These are phyloP conservation scores for Maconellicoccus hirsutus DNA, from an alignment of 1,140 invertebrate species.

Conservation along the genomic window DNA sequence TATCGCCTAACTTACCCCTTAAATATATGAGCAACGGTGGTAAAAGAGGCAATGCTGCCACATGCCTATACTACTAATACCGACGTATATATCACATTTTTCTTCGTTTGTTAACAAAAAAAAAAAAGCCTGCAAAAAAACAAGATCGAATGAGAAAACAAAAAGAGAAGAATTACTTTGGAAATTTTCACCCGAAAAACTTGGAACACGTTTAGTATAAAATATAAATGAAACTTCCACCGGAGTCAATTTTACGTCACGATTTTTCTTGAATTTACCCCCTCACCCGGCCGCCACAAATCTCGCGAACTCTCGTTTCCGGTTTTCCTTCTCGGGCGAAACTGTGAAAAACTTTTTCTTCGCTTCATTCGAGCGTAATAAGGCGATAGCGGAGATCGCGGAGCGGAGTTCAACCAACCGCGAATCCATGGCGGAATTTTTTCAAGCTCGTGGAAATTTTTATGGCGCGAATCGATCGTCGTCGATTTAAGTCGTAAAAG, in stretches of 20 bases:
- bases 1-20: conserved; percentile 18
- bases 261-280: neutral
- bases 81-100: conserved; percentile 21
- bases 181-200: neutral
- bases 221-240: conserved; percentile 17
- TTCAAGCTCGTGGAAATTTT: too few species aligned
- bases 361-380: neutral
- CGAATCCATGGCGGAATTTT: neutral
- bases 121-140: neutral
- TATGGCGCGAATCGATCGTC: too few species aligned
- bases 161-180: conserved; percentile 15
- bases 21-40: conserved; percentile 16
- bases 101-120: conserved; percentile 17
- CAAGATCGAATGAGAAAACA: neutral
- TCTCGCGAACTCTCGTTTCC: neutral
- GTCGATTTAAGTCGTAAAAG: too few species aligned
- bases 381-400: neutral
- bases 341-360: neutral
- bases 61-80: conserved; percentile 22
- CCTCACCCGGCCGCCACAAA: too few species aligned
- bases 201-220: neutral
- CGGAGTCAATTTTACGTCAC: conserved; percentile 15
- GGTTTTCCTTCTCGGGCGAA: neutral
- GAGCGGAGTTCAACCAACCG: neutral
- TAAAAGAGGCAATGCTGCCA: conserved; percentile 20